These are phyloP conservation scores for Drosophila rufa DNA, from an alignment of 1,140 invertebrate species.

Conservation along the genomic window DNA sequence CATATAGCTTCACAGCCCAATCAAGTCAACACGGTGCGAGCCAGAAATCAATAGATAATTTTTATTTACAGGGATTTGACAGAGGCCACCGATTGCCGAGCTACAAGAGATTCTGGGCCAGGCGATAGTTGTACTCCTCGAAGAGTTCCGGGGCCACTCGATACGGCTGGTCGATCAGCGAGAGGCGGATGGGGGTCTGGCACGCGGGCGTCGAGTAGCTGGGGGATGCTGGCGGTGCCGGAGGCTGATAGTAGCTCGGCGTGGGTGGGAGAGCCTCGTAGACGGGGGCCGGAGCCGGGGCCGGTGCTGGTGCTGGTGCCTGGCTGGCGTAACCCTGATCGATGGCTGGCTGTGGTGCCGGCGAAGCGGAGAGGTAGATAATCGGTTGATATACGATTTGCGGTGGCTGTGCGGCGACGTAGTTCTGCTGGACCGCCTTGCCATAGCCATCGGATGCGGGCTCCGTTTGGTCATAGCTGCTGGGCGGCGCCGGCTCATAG, in stretches of 20 bases:
- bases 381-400: slow-evolving; percentile 76
- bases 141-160: slow-evolving; percentile 77
- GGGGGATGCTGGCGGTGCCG: slow-evolving; percentile 14
- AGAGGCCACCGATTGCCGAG: neutral
- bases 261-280: slow-evolving; percentile 31
- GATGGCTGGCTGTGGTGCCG: slow-evolving; percentile 9
- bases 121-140: slow-evolving; percentile 67
- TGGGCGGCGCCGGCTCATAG: slow-evolving; percentile 31
- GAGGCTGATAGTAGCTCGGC: slow-evolving; percentile 18
- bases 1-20: neutral
- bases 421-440: slow-evolving; percentile 31
- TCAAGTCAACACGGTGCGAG: neutral
- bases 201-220: slow-evolving; percentile 44
- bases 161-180: slow-evolving; percentile 68
- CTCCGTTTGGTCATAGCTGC: slow-evolving; percentile 20
- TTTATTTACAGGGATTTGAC: slow-evolving; percentile 69
- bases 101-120: slow-evolving; percentile 51
- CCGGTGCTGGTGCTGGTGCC: neutral
- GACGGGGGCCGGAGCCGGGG: neutral
- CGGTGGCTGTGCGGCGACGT: slow-evolving; percentile 40
- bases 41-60: slow-evolving; percentile 40
- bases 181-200: slow-evolving; percentile 57
- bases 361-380: slow-evolving; percentile 56
- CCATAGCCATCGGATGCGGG: slow-evolving; percentile 28
- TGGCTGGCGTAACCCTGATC: slow-evolving; percentile 20